phyloP scores from a whole-genome alignment of 2,888 invertebrate species.

The Rhamphomyia laevipes region DNA sequence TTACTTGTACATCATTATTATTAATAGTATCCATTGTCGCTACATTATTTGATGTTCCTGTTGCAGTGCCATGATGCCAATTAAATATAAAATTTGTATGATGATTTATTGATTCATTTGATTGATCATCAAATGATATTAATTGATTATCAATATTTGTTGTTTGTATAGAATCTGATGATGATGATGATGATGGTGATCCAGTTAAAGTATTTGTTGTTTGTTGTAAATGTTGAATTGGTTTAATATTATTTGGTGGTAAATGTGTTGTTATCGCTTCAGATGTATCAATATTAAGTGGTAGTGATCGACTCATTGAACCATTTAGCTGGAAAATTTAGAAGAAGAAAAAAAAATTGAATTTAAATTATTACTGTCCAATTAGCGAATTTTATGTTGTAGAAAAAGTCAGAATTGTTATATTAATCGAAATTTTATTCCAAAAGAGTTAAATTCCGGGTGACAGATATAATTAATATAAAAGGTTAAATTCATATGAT shows the following conservation, averaged over 20 bases:
- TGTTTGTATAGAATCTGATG: not conserved
- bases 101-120: constrained; percentile 19
- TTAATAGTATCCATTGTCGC: not conserved
- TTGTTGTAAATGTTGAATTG: not conserved
- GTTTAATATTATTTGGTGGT: not conserved
- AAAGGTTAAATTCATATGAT: no score
- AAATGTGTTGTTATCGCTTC: constrained; percentile 18
- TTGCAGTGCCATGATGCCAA: constrained; percentile 20
- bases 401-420: no score
- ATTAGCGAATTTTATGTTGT: no score
- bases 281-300: constrained; percentile 33
- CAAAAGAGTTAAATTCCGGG: no score
- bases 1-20: constrained; percentile 9
- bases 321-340: constrained; percentile 26
- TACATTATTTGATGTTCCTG: no score
- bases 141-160: not conserved
- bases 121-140: constrained; percentile 9
- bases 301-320: constrained; percentile 32
- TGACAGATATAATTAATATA: no score
- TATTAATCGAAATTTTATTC: no score
- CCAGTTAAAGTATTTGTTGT: not conserved
- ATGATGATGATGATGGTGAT: not conserved
- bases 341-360: constrained; percentile 5
- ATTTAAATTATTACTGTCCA: no score
- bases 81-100: constrained; percentile 22